Percentiles rank a stretch among this genome's conserved stretches.
These are phyloP conservation scores for Sebastes itinus DNA, from an alignment of 2,797 vertebrate genomes.

Conservation along the genomic window DNA sequence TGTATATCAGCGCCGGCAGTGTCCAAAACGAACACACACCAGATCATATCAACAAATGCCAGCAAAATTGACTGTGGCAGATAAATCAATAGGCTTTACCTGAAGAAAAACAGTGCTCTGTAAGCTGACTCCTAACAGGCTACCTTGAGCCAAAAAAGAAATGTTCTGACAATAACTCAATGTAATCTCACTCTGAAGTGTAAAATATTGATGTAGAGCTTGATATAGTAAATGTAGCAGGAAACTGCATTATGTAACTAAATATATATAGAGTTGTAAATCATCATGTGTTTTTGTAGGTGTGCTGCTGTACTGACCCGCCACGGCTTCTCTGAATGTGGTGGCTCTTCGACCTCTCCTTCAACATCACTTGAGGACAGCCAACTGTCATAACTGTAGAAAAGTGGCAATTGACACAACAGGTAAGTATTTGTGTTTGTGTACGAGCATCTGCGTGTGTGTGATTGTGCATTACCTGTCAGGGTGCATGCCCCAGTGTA, in stretches of 20 bases:
- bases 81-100: background rate
- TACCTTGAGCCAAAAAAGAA: background rate
- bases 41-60: background rate
- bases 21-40: background rate
- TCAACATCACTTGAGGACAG: constrained; percentile 89
- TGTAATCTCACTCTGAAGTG: background rate
- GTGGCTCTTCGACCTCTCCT: constrained; percentile 90
- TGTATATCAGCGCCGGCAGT: background rate
- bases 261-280: background rate
- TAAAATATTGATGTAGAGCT: background rate
- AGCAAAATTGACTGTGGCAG: background rate
- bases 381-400: constrained; percentile 92
- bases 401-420: background rate
- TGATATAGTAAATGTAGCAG: background rate
- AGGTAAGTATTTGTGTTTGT: background rate
- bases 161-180: background rate
- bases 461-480: constrained; percentile 87
- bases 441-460: constrained; percentile 12
- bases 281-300: background rate
- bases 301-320: constrained; percentile 80
- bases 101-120: background rate
- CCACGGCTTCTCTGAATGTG: constrained; percentile 89
- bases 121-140: background rate
- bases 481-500: constrained; percentile 96
- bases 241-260: background rate